Evolutionary conservation across 2,113 vertebrate genomes (phyloP), one percentile per base, ranked within the genome.

Genomic region (Colaptes auratus): DNA sequence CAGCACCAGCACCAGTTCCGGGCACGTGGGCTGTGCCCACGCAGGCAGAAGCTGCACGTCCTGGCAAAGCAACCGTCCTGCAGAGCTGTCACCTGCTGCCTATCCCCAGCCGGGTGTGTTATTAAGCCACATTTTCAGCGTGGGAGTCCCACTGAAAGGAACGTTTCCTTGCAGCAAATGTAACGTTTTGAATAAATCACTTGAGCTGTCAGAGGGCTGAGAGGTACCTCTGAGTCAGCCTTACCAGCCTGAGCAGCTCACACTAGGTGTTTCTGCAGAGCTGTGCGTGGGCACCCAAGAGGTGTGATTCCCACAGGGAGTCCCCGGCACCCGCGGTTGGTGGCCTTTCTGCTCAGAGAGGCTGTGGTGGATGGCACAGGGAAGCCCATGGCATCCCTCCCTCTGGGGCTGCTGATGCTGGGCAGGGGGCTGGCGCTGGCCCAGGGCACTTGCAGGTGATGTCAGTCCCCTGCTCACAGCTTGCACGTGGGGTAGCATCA

Each of bases 401-500:
- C 7, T 8, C 65, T 14, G 35, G 30, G 35, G 20, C 10, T 76
- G 36, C 63, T 80, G 1, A 9, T 64, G 77, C 72, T 9, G 27
- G 33, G 42, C 33, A 56, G 65, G 56, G 44, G 31, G 14, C 18
- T 70, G 60, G 28, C 2, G 7, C 61, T 85, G 71, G 58, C 75
- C 61, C 42, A 55, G 73, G 55, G 17, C 82, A 36, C n/a, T 5
- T 5, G 3, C 69, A 73, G 55, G 56, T 0, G 1, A 27, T 36
- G 60, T 9, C 70, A 83, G 36, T 7, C 14, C 36, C 21, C 13
- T 0, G 2, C 9, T 74, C 4, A 0, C 9, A 10, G 33, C 48
- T 33, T 1, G 4, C 7, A 3, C 28, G 18, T 2, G 0, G 11
- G 0, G 0, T 30, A 3, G 9, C 55, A 42, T 35, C 75, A 27